Evolutionary conservation across 1,140 invertebrate species (phyloP), one percentile per base, ranked within the genome.

Genomic region (Heliconius hewitsoni): DNA sequence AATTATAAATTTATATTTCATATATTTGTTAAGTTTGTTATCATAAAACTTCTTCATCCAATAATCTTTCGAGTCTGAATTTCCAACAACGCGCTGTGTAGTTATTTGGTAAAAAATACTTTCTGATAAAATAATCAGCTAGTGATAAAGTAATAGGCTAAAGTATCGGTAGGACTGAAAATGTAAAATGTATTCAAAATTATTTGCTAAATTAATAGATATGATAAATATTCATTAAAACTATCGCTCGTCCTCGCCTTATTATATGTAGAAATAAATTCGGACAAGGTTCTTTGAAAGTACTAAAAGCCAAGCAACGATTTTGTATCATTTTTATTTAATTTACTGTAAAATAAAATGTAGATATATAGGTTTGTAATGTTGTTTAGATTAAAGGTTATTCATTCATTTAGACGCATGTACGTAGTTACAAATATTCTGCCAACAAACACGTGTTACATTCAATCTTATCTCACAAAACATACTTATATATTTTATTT

Each of bases 391-490:
- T 57, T 39, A 60, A 37, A 74, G 39, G 72, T 66, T 74, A 74
- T 52, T 78, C 34, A 34, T 50, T 42, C 37, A 74, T 78, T 74
- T 79, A 57, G 60, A n/a, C 39, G 66, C 52, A 34, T 79, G 42
- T 18, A 55, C 73, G 27, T 39, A 71, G 46, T 70, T 71, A 73
- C 73, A 73, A 18, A 76, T 75, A 71, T 76, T 75, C 74, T 82
- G 81, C 81, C 81, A 79, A 82, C 74, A 71, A 72, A 39, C 82
- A 83, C 52, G 76, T 83, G 82, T 66, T 81, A 46, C 74, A 57
- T 78, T 83, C 82, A 81, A 78, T 80, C 82, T 81, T 82, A 80
- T 82, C 75, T 30, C 60, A 16, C 27, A 16, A 66, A 66, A 66
- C 9, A 66, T 27, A 66, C 34, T 4, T 11, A 66, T 66, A 66